phyloP scores from a whole-genome alignment of 2,113 vertebrate species.

The Labeo catla region DNA sequence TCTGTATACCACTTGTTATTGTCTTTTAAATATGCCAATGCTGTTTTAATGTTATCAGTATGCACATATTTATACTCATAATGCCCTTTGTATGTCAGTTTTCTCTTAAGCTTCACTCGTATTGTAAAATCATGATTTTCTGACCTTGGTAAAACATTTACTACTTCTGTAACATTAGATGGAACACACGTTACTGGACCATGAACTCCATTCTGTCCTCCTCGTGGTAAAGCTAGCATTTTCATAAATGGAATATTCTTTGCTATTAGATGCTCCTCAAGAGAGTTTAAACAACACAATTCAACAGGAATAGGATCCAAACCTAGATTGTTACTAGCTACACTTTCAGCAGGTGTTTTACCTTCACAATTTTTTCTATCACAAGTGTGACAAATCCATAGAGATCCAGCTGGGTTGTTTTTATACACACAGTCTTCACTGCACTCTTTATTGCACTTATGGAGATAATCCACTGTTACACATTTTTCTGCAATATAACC shows the following conservation, averaged over 20 bases:
- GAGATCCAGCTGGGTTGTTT: too few species aligned
- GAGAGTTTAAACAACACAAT: constrained; percentile 20
- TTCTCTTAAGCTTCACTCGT: too few species aligned
- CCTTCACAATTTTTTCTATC: constrained; percentile 32
- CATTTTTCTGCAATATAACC: neutral
- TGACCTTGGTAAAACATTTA: constrained; percentile 4
- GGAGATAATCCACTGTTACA: constrained; percentile 29
- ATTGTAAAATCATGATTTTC: neutral
- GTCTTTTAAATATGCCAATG: too few species aligned
- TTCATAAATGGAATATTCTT: constrained; percentile 51
- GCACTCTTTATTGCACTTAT: neutral
- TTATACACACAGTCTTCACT: neutral
- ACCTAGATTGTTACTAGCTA: constrained; percentile 20
- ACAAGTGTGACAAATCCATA: constrained; percentile 38
- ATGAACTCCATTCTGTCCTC: constrained; percentile 43
- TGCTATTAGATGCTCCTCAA: constrained; percentile 47
- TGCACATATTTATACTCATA: too few species aligned
- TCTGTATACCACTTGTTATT: too few species aligned
- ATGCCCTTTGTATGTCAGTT: too few species aligned
- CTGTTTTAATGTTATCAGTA: constrained; percentile 23
- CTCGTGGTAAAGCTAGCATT: constrained; percentile 25
- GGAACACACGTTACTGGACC: neutral
- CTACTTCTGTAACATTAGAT: neutral
- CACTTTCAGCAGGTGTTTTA: constrained; percentile 30
- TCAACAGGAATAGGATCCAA: constrained; percentile 32